Percentiles rank a stretch among this genome's conserved stretches.
Conservation (phyloP, 2,113 vertebrate species). For the Rousettus leschenaultii region DNA sequence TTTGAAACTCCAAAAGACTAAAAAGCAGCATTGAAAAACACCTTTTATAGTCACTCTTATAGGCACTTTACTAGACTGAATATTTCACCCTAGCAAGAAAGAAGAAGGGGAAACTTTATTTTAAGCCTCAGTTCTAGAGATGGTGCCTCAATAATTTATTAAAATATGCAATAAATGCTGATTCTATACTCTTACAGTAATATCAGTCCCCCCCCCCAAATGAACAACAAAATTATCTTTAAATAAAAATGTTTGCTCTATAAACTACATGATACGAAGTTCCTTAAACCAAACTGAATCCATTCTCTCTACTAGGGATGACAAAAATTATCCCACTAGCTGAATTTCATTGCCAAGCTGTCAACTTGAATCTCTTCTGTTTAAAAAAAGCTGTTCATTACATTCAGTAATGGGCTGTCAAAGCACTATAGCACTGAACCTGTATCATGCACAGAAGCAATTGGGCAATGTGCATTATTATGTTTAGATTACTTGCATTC, state of each 20-base stretch:
- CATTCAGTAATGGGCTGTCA: conserved; percentile 90
- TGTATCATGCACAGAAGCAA: conserved; percentile 90
- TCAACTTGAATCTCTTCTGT: conserved; percentile 86
- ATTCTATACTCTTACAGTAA: conserved; percentile 63
- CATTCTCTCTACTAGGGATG: conserved; percentile 80
- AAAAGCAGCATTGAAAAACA: conserved; percentile 30
- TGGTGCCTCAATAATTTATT: conserved; percentile 1
- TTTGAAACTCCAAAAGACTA: conserved; percentile 48
- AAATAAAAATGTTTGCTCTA: conserved; percentile 75
- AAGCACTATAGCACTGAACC: conserved; percentile 85
- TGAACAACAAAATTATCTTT: conserved; percentile 70
- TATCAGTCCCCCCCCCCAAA: conserved; percentile 60
- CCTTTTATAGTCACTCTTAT: not conserved
- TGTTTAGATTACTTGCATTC: conserved; percentile 87
- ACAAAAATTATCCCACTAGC: conserved; percentile 89
- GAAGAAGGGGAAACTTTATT: conserved; percentile 35
- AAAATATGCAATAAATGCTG: not conserved
- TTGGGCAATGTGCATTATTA: conserved; percentile 89
- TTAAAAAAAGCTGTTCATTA: conserved; percentile 91
- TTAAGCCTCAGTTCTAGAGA: conserved; percentile 24
- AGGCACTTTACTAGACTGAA: conserved; percentile 10
- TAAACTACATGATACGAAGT: conserved; percentile 79
- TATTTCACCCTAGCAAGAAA: not conserved
- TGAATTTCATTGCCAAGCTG: conserved; percentile 87
- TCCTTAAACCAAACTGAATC: conserved; percentile 83